Conservation (phyloP, 2,888 invertebrate genomes). For the Chloroclystis v-ata region DNA sequence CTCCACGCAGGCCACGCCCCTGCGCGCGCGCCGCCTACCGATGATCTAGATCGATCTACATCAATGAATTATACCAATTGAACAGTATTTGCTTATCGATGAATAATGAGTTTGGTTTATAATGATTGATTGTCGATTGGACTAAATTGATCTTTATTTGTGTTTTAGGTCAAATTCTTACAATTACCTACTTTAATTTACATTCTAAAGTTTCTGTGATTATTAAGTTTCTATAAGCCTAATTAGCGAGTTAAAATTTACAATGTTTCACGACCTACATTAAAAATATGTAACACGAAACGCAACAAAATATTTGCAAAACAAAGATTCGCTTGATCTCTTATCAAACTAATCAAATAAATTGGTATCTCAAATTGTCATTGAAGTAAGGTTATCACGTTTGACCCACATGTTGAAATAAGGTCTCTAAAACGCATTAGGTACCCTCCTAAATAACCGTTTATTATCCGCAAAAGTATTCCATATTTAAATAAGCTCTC, state of each 20-base stretch:
- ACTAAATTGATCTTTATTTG: constrained; percentile 10
- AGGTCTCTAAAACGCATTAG: neutral
- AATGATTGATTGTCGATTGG: constrained; percentile 21
- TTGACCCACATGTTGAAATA: constrained; percentile 5
- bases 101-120: constrained; percentile 20
- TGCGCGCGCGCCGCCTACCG: constrained; percentile 59
- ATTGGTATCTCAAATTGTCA: constrained; percentile 1
- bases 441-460: neutral
- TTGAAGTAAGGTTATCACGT: constrained; percentile 8
- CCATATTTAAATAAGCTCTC: constrained; percentile 10
- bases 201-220: too few species aligned
- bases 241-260: too few species aligned
- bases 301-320: too few species aligned
- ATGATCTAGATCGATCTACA: constrained; percentile 67
- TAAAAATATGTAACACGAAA: too few species aligned
- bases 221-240: too few species aligned
- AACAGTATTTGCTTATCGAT: constrained; percentile 27
- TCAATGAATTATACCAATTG: constrained; percentile 39
- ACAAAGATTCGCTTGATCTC: neutral
- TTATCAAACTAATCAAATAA: neutral
- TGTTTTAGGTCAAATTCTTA: constrained; percentile 5
- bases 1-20: constrained; percentile 52
- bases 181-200: too few species aligned
- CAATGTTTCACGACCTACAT: too few species aligned
- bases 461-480: constrained; percentile 6